phyloP scores from a whole-genome alignment of 1,140 invertebrate species.

The Carcinoscorpius rotundicauda region DNA sequence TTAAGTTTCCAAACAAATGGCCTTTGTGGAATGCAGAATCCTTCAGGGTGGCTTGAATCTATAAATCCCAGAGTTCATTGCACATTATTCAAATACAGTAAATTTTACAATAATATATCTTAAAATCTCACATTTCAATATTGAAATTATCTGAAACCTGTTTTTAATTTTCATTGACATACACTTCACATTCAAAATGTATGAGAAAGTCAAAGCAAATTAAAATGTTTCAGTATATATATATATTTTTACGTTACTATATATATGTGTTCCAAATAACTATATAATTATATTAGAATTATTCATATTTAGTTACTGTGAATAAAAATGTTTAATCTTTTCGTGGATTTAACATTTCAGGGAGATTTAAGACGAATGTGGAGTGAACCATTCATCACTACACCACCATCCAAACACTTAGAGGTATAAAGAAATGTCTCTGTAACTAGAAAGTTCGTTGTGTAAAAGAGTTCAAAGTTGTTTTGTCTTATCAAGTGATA shows the following conservation, averaged over 20 bases:
- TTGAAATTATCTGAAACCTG: too few species aligned
- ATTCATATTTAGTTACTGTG: conserved; percentile 1
- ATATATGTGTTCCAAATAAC: neutral
- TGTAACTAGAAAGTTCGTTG: too few species aligned
- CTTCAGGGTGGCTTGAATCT: too few species aligned
- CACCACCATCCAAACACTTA: conserved; percentile 57
- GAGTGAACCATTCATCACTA: conserved; percentile 88
- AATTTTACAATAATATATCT: too few species aligned
- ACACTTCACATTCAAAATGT: neutral
- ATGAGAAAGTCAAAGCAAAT: neutral
- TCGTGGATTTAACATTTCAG: conserved; percentile 41
- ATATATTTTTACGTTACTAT: neutral
- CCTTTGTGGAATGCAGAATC: too few species aligned
- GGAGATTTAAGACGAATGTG: conserved; percentile 93
- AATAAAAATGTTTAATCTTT: conserved; percentile 4
- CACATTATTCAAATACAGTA: too few species aligned
- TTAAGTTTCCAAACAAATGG: too few species aligned
- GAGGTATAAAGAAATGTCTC: conserved; percentile 42
- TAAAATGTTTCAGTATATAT: neutral
- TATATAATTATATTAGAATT: neutral
- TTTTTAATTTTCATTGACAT: too few species aligned
- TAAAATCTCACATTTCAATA: too few species aligned
- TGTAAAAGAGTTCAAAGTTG: too few species aligned
- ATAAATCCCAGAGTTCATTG: too few species aligned
- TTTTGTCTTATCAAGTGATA: too few species aligned